phyloP scores from a whole-genome alignment of 2,113 vertebrate species.

The Thomomys bottae region DNA sequence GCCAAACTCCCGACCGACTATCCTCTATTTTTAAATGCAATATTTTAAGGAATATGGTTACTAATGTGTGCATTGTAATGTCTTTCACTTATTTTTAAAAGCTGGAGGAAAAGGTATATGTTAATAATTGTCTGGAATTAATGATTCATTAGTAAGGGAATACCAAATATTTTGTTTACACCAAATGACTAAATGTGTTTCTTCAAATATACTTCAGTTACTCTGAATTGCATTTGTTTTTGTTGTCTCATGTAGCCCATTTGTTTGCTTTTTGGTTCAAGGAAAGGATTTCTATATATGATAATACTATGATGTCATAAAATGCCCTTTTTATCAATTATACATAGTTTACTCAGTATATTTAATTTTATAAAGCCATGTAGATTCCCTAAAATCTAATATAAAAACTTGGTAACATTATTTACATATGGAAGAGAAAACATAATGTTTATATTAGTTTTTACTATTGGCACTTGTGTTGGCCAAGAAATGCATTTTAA shows the following conservation, averaged over 20 bases:
- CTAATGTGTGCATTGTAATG: conserved; percentile 68
- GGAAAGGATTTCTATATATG: too few species aligned
- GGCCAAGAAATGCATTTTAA: background rate
- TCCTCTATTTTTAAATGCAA: conserved; percentile 74
- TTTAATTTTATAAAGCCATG: conserved; percentile 68
- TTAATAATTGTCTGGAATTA: conserved; percentile 16
- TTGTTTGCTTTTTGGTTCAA: too few species aligned
- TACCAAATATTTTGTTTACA: background rate
- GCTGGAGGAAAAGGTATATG: background rate
- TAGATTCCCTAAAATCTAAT: conserved; percentile 67
- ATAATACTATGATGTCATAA: conserved; percentile 54
- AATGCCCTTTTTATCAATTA: conserved; percentile 66
- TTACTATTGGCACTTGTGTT: background rate
- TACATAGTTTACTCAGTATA: conserved; percentile 47
- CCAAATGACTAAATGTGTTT: conserved; percentile 19
- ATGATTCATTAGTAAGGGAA: conserved; percentile 19
- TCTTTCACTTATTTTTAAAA: conserved; percentile 74
- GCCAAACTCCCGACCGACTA: too few species aligned
- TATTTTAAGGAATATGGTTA: conserved; percentile 77
- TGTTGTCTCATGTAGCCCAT: too few species aligned
- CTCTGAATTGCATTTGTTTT: background rate
- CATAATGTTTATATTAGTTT: background rate
- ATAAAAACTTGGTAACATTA: conserved; percentile 62
- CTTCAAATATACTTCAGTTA: conserved; percentile 57
- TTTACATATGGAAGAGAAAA: background rate